A percentile compares a stretch with the other conserved stretches of the same genome.
phyloP scores from a whole-genome alignment of 2,888 invertebrate genomes.

The Lithophane ornitopus region DNA sequence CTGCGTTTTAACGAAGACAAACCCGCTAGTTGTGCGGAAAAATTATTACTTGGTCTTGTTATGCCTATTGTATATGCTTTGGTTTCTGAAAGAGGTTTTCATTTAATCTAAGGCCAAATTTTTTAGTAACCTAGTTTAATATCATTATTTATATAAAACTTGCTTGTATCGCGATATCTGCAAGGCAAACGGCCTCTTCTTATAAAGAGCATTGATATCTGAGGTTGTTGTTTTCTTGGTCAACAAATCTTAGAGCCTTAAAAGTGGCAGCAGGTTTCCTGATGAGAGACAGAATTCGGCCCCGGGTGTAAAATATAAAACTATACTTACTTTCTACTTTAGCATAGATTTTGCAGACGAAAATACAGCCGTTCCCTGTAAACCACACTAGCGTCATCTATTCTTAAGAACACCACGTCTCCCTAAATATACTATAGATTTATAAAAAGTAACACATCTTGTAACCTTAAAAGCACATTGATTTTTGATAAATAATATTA shows the following conservation, averaged over 20 bases:
- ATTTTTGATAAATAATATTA: background rate
- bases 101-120: background rate
- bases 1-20: conserved; percentile 53
- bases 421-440: conserved; percentile 2
- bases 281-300: background rate
- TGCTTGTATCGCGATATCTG: background rate
- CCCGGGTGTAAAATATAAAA: background rate
- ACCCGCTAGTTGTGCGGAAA: conserved; percentile 30
- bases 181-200: background rate
- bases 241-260: background rate
- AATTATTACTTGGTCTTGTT: conserved; percentile 5
- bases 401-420: conserved; percentile 6
- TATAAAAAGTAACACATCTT: conserved; percentile 10
- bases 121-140: background rate
- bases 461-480: conserved; percentile 35
- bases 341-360: background rate
- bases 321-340: background rate
- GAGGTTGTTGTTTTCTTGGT: no score
- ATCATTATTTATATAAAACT: background rate
- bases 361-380: background rate
- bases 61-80: background rate
- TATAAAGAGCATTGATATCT: no score
- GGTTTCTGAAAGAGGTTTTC: background rate
- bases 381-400: background rate
- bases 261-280: background rate